Conservation (phyloP, 2,797 vertebrate genomes). For the Phyllotis vaccarum region DNA sequence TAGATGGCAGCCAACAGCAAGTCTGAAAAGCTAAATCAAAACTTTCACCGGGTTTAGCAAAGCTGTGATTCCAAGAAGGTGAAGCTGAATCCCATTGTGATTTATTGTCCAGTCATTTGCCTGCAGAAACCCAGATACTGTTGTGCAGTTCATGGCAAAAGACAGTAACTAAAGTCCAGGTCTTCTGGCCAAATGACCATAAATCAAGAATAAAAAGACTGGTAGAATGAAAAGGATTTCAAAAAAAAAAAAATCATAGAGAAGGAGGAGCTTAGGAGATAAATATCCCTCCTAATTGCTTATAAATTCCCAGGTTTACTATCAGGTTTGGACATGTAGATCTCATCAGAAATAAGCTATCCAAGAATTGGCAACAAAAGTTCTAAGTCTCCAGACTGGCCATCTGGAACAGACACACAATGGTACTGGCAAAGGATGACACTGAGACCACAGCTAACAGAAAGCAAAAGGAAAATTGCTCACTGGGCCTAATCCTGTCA, state of each 20-base stretch:
- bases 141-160: neutral
- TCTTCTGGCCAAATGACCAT: conserved; percentile 13
- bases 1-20: neutral
- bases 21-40: neutral
- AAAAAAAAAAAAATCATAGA: neutral
- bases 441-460: neutral
- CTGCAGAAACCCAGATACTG: neutral
- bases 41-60: neutral
- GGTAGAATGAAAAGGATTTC: neutral
- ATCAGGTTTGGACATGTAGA: neutral
- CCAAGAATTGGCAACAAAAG: conserved; percentile 1
- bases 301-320: neutral
- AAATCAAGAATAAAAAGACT: neutral
- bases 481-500: conserved; percentile 9
- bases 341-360: conserved; percentile 17
- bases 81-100: neutral
- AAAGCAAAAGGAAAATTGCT: conserved; percentile 21
- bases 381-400: neutral
- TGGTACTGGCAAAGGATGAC: neutral
- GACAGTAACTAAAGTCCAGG: neutral
- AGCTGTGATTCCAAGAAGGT: neutral
- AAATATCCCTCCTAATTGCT: neutral
- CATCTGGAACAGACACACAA: neutral
- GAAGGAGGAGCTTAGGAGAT: neutral
- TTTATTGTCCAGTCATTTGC: neutral